Evolutionary conservation across 2,888 invertebrate genomes (phyloP).

Genomic region (Agonopterix arenella): DNA sequence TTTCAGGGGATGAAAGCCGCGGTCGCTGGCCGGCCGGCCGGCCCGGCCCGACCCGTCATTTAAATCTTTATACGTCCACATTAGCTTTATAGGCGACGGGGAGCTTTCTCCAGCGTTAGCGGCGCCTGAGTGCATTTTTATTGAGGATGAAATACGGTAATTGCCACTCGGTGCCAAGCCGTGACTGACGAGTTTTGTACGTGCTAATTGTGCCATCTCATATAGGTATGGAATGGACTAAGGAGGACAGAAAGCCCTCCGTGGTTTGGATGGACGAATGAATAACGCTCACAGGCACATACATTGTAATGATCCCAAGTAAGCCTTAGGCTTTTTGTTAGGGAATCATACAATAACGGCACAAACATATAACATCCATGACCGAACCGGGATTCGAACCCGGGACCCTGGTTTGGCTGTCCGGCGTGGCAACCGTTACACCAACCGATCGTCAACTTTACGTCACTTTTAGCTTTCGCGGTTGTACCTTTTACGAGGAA

Average conservation of each 20-base stretch:
- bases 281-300: no score
- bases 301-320: no score
- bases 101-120: conserved; percentile 54
- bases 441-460: no score
- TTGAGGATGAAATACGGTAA: conserved; percentile 70
- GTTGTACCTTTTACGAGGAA: no score
- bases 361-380: no score
- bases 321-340: no score
- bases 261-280: no score
- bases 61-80: conserved; percentile 69
- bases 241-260: conserved; percentile 14
- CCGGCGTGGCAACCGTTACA: no score
- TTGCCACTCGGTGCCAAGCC: conserved; percentile 63
- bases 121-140: conserved; percentile 70
- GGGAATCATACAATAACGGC: no score
- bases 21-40: conserved; percentile 14
- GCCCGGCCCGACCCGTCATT: conserved; percentile 43
- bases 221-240: conserved; percentile 15
- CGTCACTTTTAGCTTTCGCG: no score
- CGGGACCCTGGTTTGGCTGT: no score
- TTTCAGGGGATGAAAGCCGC: background rate
- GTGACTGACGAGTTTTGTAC: conserved; percentile 62
- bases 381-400: no score
- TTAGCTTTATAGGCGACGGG: conserved; percentile 65
- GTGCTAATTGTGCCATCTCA: conserved; percentile 58